Conservation (phyloP, 2,797 vertebrate genomes). For the Podarcis lilfordi region DNA sequence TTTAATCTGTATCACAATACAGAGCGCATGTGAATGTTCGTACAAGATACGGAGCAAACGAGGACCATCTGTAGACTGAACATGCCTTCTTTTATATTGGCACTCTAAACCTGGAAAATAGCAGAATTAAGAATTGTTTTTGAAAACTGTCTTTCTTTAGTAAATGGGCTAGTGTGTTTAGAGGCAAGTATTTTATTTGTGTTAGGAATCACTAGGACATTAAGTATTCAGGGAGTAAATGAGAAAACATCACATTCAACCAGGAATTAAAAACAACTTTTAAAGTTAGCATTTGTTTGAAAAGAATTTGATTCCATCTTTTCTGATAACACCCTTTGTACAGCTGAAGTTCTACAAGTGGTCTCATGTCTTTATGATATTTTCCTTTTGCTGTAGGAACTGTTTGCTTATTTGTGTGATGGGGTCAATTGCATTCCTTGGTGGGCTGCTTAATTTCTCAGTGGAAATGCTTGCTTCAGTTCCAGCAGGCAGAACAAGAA, state of each 20-base stretch:
- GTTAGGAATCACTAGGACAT: neutral
- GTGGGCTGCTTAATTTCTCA: constrained; percentile 13
- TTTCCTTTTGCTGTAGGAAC: neutral
- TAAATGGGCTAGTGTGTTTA: neutral
- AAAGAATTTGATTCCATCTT: neutral
- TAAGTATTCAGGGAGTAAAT: neutral
- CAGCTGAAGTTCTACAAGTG: neutral
- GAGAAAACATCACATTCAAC: neutral
- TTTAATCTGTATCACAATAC: neutral
- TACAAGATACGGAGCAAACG: neutral
- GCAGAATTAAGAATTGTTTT: neutral
- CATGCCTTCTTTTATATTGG: neutral
- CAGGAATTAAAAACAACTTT: neutral
- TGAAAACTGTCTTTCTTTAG: neutral
- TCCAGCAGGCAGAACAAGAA: neutral
- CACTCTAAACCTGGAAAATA: neutral
- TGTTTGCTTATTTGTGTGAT: neutral
- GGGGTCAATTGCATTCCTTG: neutral
- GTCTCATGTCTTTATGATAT: neutral
- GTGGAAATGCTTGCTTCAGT: neutral
- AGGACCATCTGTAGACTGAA: neutral
- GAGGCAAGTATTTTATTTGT: neutral
- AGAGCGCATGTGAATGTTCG: neutral
- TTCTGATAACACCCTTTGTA: neutral
- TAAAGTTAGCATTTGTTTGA: neutral